A percentile compares a stretch with the other conserved stretches of the same genome.
phyloP scores from a whole-genome alignment of 2,888 invertebrate species.

The Tholera decimalis region DNA sequence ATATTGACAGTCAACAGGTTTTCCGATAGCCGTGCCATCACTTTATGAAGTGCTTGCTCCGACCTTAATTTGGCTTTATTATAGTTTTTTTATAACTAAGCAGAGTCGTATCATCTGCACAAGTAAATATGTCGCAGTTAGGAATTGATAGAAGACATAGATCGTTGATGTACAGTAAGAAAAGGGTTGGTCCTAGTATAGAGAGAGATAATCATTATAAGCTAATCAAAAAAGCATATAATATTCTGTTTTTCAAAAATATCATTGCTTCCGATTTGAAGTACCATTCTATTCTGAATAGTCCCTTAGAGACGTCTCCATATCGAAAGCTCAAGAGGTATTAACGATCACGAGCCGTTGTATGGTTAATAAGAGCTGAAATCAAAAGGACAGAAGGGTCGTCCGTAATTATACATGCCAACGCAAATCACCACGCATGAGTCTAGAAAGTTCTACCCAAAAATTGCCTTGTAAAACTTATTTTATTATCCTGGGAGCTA shows the following conservation, averaged over 20 bases:
- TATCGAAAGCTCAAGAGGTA: constrained; percentile 30
- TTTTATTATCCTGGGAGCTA: neutral
- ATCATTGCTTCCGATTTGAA: constrained; percentile 15
- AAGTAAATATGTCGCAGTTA: too few species aligned
- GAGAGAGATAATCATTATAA: too few species aligned
- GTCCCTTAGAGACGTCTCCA: neutral
- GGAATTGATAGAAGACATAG: too few species aligned
- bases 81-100: too few species aligned
- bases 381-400: neutral
- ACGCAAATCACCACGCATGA: constrained; percentile 17
- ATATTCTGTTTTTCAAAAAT: neutral
- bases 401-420: constrained; percentile 16
- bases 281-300: constrained; percentile 22
- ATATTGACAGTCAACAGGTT: too few species aligned
- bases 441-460: constrained; percentile 27
- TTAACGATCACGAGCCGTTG: constrained; percentile 29
- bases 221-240: neutral
- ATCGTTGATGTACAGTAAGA: too few species aligned
- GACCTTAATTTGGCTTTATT: too few species aligned
- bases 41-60: too few species aligned
- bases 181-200: too few species aligned
- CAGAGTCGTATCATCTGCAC: too few species aligned
- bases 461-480: constrained; percentile 5
- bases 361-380: constrained; percentile 8
- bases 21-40: too few species aligned